phyloP scores from a whole-genome alignment of 1,140 invertebrate species.

The Phortica variegata region DNA sequence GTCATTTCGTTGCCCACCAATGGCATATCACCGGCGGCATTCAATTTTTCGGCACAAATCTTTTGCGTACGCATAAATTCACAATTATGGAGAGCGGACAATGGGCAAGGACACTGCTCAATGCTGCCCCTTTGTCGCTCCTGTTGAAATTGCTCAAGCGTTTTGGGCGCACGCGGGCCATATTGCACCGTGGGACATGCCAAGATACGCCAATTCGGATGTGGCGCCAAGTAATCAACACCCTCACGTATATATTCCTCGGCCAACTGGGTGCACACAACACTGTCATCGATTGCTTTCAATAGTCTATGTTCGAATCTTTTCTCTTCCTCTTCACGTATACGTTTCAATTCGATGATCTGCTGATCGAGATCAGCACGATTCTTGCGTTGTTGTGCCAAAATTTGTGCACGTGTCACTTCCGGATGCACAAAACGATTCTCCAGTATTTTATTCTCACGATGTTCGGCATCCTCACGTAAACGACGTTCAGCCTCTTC shows the following conservation, averaged over 20 bases:
- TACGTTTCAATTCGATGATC: slow-evolving; percentile 36
- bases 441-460: slow-evolving; percentile 40
- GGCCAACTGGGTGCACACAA: slow-evolving; percentile 29
- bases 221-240: slow-evolving; percentile 34
- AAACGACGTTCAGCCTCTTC: slow-evolving; percentile 36
- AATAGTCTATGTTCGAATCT: slow-evolving; percentile 26
- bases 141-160: slow-evolving; percentile 9
- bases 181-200: slow-evolving; percentile 32
- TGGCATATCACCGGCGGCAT: too few species aligned
- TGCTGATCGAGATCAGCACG: slow-evolving; percentile 36
- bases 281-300: slow-evolving; percentile 34
- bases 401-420: slow-evolving; percentile 25
- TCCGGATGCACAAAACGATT: slow-evolving; percentile 41
- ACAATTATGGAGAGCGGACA: slow-evolving; percentile 18
- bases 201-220: slow-evolving; percentile 44
- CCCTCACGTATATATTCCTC: slow-evolving; percentile 24
- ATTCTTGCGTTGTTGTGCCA: slow-evolving; percentile 16
- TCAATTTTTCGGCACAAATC: too few species aligned
- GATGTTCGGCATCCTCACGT: slow-evolving; percentile 25
- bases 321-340: slow-evolving; percentile 32
- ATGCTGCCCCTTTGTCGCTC: slow-evolving; percentile 7
- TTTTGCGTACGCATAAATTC: slow-evolving; percentile 12
- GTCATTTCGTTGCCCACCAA: too few species aligned
- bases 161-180: slow-evolving; percentile 14
- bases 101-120: slow-evolving; percentile 24